phyloP scores from a whole-genome alignment of 2,113 vertebrate genomes.

The Dermatemys mawii region DNA sequence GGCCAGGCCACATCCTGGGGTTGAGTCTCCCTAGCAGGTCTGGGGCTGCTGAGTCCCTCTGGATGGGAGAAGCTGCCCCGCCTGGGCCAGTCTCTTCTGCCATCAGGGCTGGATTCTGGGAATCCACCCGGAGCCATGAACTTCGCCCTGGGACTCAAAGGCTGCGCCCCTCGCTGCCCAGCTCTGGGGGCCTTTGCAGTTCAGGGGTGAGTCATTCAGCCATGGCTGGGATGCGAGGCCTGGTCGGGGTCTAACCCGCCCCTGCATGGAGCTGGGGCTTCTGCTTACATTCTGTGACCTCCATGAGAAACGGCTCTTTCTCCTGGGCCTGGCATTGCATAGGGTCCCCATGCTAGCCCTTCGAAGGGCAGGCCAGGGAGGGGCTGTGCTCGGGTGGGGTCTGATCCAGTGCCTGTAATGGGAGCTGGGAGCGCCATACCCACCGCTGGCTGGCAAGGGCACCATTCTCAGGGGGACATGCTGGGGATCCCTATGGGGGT shows the following conservation, averaged over 20 bases:
- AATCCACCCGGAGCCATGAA: not conserved
- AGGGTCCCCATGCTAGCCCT: not conserved
- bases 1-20: not conserved
- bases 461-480: rapidly evolving
- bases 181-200: not conserved
- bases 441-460: not conserved
- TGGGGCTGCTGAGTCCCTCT: not conserved
- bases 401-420: not conserved
- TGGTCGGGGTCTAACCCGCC: not conserved
- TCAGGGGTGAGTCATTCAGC: not conserved
- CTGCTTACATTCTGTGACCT: rapidly evolving
- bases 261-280: not conserved
- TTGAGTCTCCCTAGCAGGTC: not conserved
- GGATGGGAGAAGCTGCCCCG: not conserved
- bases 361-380: not conserved
- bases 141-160: not conserved
- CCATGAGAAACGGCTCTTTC: rapidly evolving
- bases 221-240: not conserved
- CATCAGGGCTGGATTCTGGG: not conserved
- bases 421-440: not conserved
- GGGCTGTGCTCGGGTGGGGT: not conserved
- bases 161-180: not conserved
- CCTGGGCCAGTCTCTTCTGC: not conserved
- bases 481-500: not conserved
- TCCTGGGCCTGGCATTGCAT: rapidly evolving